These are phyloP conservation scores for Dicaeum eximium DNA, from an alignment of 2,113 vertebrate species.

Conservation along the genomic window DNA sequence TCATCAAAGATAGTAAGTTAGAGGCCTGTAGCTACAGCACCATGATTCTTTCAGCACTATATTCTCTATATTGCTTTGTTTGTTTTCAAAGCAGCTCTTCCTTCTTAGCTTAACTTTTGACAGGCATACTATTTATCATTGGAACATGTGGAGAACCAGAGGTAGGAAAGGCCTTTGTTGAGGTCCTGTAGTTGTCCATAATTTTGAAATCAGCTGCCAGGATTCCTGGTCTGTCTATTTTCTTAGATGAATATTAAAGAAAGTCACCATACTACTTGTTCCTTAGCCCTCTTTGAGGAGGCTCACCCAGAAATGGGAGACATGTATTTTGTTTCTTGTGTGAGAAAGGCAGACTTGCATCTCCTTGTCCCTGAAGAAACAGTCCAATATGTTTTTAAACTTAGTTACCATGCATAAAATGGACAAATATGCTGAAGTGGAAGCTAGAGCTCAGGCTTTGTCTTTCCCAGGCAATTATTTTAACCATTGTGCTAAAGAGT, in stretches of 20 bases:
- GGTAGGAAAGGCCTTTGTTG: background rate
- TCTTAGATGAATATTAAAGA: background rate
- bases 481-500: background rate
- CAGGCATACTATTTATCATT: background rate
- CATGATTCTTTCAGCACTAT: background rate
- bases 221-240: background rate
- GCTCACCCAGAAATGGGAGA: background rate
- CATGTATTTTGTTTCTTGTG: background rate
- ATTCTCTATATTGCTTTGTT: background rate
- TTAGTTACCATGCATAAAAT: background rate
- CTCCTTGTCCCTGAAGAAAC: background rate
- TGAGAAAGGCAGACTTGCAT: background rate
- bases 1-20: slow-evolving; percentile 22
- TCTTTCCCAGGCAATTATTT: background rate
- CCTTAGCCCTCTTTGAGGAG: background rate
- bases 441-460: background rate
- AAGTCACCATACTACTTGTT: background rate
- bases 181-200: background rate
- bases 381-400: background rate
- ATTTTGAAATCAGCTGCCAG: background rate
- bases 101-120: background rate
- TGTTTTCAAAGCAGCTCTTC: background rate
- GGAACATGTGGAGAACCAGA: background rate
- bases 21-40: background rate
- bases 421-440: background rate